Percentiles rank a stretch among this genome's conserved stretches.
These are phyloP conservation scores for Geotria australis DNA, from an alignment of 2,797 vertebrate species.

Conservation along the genomic window DNA sequence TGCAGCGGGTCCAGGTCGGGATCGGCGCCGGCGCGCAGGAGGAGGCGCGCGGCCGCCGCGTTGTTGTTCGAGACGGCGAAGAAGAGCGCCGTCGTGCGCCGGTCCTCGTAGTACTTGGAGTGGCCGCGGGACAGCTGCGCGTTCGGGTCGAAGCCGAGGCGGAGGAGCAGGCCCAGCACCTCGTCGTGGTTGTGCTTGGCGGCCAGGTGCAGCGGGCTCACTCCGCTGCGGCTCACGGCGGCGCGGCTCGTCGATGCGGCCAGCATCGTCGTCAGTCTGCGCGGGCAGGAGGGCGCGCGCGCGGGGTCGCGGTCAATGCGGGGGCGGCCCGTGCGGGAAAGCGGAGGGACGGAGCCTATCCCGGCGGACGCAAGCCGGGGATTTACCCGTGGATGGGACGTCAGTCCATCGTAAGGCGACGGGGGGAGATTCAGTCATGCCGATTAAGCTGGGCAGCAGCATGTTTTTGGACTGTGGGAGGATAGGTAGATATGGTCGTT, in stretches of 20 bases:
- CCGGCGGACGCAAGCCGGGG: too few species aligned
- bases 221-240: constrained; percentile 32
- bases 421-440: too few species aligned
- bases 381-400: too few species aligned
- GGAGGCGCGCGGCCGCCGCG: constrained; percentile 17
- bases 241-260: constrained; percentile 43
- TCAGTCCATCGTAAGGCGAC: too few species aligned
- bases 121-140: constrained; percentile 27
- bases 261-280: constrained; percentile 48
- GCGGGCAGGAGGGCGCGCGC: not conserved
- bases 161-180: constrained; percentile 33
- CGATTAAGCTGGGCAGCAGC: too few species aligned
- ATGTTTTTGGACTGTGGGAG: too few species aligned
- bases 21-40: constrained; percentile 40
- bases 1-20: constrained; percentile 50
- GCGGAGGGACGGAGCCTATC: too few species aligned
- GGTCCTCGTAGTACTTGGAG: constrained; percentile 43
- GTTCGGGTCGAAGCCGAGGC: constrained; percentile 47
- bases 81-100: constrained; percentile 40
- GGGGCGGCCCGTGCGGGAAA: too few species aligned
- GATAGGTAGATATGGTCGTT: too few species aligned
- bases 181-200: constrained; percentile 41
- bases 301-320: too few species aligned
- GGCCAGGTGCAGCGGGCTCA: constrained; percentile 64
- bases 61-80: constrained; percentile 58